Base-by-base conservation (phyloP, 2,797 vertebrate species). In the Cetoscarus ocellatus region DNA sequence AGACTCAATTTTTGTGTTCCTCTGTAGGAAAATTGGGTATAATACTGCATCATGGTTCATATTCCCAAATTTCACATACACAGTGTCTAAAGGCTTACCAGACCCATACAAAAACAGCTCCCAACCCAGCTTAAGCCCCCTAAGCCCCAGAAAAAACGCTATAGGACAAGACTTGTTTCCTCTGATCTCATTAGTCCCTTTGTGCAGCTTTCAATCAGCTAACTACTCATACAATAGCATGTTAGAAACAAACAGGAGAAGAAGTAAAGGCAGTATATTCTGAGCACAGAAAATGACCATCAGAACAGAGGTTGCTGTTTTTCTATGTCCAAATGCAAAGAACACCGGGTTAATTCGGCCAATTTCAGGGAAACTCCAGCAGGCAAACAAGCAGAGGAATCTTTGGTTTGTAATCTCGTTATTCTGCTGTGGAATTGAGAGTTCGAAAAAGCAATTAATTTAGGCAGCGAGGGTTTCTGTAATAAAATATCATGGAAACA, bases 151-250 rank as follows among this genome's bases (percentile, higher is more conserved):
- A 66, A 39, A 63, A 77, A 78, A 73, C 55, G 73, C n/a, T 12
- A 39, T 49, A 40, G 39, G 58, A 63, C 61, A 75, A n/a, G 50
- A 56, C 64, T 57, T 13, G 40, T 62, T 68, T 47, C 55, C 50
- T 68, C 27, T 75, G 67, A 63, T 78, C 65, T 49, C 47, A 34
- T 47, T 50, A 17, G 47, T 49, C 34, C 11, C 40, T 77, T 75
- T 69, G 57, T 77, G 19, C 51, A 53, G 15, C 61, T 61, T 69
- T 61, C 64, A 71, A 61, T 42, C 34, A 17, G 47, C 63, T 53
- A 53, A 66, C 69, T 39, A 66, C 45, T 62, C 45, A 72, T 35
- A 66, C 61, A 45, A 53, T 40, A 61, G 60, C 14, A 19, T 38
- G 47, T 53, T 35, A 39, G 40, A 60, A 70, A 42, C 44, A 64